A percentile compares a stretch with the other conserved stretches of the same genome.
phyloP scores from a whole-genome alignment of 2,888 invertebrate genomes.

The Tetranychus piercei region DNA sequence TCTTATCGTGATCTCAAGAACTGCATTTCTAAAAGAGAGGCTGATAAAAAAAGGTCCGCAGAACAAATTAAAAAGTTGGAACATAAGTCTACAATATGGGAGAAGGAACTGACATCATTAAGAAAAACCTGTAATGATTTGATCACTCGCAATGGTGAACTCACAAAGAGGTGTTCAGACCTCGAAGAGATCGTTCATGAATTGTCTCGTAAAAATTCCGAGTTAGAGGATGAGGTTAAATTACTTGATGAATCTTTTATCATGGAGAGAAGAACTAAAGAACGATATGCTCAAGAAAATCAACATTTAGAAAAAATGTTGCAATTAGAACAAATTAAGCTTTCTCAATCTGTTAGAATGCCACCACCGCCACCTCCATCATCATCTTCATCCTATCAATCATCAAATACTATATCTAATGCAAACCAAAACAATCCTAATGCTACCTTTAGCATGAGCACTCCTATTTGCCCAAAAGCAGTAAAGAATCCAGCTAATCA shows the following conservation, averaged over 20 bases:
- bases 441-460: background rate
- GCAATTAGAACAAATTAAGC: background rate
- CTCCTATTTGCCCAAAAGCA: background rate
- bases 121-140: background rate
- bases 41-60: background rate
- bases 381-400: background rate
- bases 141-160: background rate
- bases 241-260: constrained; percentile 14
- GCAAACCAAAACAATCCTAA: background rate
- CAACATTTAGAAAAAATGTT: background rate
- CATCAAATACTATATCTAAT: background rate
- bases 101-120: background rate
- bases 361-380: background rate
- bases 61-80: background rate
- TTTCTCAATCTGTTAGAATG: background rate
- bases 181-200: background rate
- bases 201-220: background rate
- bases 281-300: constrained; percentile 16
- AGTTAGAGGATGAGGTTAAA: background rate
- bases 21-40: background rate
- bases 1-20: background rate
- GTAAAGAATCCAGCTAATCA: background rate
- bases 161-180: background rate
- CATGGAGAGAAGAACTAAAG: constrained; percentile 16
- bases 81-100: background rate